These are phyloP conservation scores for Nasonia longicornis DNA, from an alignment of 1,140 invertebrate genomes.

Conservation along the genomic window DNA sequence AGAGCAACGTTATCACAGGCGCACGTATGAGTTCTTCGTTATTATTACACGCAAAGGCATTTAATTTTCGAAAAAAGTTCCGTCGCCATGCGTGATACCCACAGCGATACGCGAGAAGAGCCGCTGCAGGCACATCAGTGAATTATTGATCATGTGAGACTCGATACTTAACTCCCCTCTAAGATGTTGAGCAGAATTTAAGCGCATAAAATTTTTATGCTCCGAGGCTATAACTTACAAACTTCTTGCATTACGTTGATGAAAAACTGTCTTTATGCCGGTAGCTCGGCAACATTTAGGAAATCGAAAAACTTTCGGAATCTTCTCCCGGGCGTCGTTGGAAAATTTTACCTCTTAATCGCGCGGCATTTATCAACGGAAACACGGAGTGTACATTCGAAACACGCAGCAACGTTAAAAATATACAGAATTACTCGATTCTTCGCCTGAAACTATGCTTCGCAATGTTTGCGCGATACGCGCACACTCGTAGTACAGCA, in stretches of 20 bases:
- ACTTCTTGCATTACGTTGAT: constrained; percentile 28
- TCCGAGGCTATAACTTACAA: constrained; percentile 6
- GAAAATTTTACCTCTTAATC: constrained; percentile 10
- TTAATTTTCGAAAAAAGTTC: not conserved
- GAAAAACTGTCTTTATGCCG: constrained; percentile 17
- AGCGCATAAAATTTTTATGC: constrained; percentile 14
- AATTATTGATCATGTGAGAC: constrained; percentile 17
- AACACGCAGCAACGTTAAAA: not conserved
- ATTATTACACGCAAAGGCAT: not conserved
- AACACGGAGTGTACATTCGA: not conserved
- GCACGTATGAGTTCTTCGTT: not conserved
- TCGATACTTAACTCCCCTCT: constrained; percentile 7
- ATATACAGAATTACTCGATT: not conserved
- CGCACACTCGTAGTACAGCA: too few species aligned
- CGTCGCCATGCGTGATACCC: not conserved
- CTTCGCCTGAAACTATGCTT: too few species aligned
- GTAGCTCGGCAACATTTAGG: constrained; percentile 6
- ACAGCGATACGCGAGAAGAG: not conserved
- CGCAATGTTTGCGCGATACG: too few species aligned
- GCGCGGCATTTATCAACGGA: not conserved
- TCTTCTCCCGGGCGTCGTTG: not conserved
- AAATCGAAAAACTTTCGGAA: constrained; percentile 20
- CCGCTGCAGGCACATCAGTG: not conserved
- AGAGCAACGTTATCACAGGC: not conserved
- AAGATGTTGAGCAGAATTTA: constrained; percentile 4